Conservation (phyloP, 1,140 invertebrate species). For the Sycobia sp. region DNA sequence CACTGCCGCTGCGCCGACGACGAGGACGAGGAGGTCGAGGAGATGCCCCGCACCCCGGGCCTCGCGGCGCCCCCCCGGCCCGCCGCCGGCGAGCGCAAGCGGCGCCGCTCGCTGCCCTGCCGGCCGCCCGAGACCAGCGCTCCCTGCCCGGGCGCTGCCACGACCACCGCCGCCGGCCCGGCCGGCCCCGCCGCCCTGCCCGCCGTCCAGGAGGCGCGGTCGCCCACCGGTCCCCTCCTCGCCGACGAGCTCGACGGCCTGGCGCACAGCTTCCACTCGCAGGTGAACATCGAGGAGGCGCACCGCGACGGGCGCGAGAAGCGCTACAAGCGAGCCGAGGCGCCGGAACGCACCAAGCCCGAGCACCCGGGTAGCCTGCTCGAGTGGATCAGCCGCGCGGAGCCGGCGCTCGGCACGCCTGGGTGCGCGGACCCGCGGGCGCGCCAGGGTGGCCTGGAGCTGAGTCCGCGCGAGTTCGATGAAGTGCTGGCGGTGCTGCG, state of each 20-base stretch:
- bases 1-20: conserved; percentile 71
- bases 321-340: conserved; percentile 49
- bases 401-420: not conserved
- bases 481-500: conserved; percentile 61
- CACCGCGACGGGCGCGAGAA: conserved; percentile 50
- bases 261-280: conserved; percentile 49
- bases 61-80: conserved; percentile 52
- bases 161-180: not conserved
- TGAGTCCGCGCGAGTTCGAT: conserved; percentile 60
- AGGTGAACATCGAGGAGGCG: conserved; percentile 46
- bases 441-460: conserved; percentile 56
- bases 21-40: conserved; percentile 62
- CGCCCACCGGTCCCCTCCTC: not conserved
- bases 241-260: conserved; percentile 40
- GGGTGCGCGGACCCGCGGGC: conserved; percentile 19
- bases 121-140: conserved; percentile 42
- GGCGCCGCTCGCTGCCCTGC: conserved; percentile 57
- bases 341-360: not conserved
- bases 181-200: not conserved
- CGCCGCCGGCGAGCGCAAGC: conserved; percentile 54
- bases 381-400: no score
- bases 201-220: no score
- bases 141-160: not conserved
- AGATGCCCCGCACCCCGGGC: conserved; percentile 44
- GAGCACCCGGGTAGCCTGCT: no score